phyloP scores from a whole-genome alignment of 2,888 invertebrate genomes.

The Meiosimyza platycephala region DNA sequence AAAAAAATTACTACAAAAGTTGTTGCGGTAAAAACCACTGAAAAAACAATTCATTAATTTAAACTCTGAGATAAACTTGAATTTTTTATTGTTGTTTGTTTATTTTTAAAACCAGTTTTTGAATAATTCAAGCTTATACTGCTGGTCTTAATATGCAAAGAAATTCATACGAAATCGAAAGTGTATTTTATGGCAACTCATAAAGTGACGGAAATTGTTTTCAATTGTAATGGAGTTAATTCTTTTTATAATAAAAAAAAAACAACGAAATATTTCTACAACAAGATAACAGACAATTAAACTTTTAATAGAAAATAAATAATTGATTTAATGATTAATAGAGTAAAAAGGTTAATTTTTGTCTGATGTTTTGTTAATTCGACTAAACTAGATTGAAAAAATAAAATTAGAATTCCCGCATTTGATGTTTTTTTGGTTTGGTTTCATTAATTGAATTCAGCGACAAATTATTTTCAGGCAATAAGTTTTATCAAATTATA shows the following conservation, averaged over 20 bases:
- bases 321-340: too few species aligned
- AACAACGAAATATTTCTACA: background rate
- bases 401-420: too few species aligned
- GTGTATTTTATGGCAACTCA: background rate
- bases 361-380: background rate
- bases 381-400: background rate
- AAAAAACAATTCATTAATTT: slow-evolving; percentile 1
- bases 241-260: background rate
- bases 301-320: too few species aligned
- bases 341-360: background rate
- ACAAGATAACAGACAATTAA: background rate
- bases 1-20: background rate
- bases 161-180: slow-evolving; percentile 2
- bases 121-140: background rate
- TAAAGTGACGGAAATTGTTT: background rate
- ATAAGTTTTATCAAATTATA: background rate
- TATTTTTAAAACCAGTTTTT: background rate
- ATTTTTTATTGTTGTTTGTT: too few species aligned
- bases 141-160: background rate
- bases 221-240: background rate
- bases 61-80: too few species aligned
- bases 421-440: too few species aligned
- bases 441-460: too few species aligned
- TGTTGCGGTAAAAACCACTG: background rate
- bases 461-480: too few species aligned